These are phyloP conservation scores for Numida meleagris DNA, from an alignment of 2,113 vertebrate species.

Conservation along the genomic window DNA sequence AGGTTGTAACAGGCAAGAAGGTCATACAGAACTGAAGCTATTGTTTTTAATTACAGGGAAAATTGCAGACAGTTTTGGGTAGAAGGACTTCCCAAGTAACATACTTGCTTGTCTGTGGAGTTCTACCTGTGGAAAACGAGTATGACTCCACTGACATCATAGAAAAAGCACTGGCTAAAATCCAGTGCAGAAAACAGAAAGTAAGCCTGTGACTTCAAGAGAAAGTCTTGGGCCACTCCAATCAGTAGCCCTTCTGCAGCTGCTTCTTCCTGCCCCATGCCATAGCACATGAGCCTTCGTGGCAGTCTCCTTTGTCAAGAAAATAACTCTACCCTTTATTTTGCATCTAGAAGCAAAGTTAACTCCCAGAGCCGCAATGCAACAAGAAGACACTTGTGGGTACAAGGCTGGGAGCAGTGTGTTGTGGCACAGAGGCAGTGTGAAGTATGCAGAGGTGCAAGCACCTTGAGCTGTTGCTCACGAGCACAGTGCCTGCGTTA, in stretches of 20 bases:
- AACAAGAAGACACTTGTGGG: neutral
- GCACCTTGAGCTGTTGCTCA: neutral
- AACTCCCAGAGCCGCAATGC: neutral
- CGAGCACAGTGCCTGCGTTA: neutral
- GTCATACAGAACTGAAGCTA: neutral
- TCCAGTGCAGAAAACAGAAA: neutral
- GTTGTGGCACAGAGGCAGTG: neutral
- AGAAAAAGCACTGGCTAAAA: neutral
- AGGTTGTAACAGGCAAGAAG: neutral
- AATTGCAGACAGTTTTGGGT: neutral
- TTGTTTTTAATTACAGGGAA: neutral
- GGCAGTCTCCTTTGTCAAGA: neutral
- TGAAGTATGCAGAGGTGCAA: accelerated
- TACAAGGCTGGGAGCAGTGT: neutral
- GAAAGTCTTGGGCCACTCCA: neutral
- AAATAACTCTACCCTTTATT: neutral
- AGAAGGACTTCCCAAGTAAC: neutral
- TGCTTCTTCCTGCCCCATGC: neutral
- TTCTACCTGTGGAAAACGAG: neutral
- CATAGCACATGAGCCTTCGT: accelerated
- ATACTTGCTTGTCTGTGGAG: neutral
- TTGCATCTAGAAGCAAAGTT: neutral
- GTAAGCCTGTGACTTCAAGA: neutral
- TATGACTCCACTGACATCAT: neutral
- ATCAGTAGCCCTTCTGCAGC: neutral